Percentiles rank a stretch among this genome's conserved stretches.
These are phyloP conservation scores for Furcifer pardalis DNA, from an alignment of 2,797 vertebrate genomes.

Conservation along the genomic window DNA sequence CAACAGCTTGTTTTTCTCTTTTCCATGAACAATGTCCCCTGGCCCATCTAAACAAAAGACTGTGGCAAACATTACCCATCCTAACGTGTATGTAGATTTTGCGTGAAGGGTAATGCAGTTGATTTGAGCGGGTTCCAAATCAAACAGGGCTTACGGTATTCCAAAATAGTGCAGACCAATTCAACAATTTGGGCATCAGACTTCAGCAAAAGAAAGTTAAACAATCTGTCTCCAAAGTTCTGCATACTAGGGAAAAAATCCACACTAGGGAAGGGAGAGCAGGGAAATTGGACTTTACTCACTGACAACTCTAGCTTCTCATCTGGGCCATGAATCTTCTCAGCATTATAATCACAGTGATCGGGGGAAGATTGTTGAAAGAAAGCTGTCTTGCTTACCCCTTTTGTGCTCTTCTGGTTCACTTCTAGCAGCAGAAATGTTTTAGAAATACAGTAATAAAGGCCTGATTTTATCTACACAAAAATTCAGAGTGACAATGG, in stretches of 20 bases:
- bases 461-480: too few species aligned
- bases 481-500: too few species aligned
- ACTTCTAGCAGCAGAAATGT: background rate
- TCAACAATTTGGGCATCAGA: background rate
- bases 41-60: too few species aligned
- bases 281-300: background rate
- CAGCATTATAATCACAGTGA: background rate
- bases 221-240: background rate
- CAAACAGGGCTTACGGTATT: too few species aligned
- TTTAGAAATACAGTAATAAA: background rate
- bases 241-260: background rate
- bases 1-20: background rate
- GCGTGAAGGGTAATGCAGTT: too few species aligned
- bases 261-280: background rate
- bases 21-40: background rate
- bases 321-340: background rate
- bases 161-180: background rate
- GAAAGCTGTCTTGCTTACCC: too few species aligned
- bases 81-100: too few species aligned
- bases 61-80: too few species aligned
- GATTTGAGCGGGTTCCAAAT: too few species aligned
- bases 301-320: background rate
- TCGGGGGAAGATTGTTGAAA: too few species aligned
- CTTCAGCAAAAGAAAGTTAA: background rate
- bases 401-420: background rate